A percentile compares a stretch with the other conserved stretches of the same genome.
Conservation (phyloP, 2,888 invertebrate species). For the Mesodorylaimus sp. region DNA sequence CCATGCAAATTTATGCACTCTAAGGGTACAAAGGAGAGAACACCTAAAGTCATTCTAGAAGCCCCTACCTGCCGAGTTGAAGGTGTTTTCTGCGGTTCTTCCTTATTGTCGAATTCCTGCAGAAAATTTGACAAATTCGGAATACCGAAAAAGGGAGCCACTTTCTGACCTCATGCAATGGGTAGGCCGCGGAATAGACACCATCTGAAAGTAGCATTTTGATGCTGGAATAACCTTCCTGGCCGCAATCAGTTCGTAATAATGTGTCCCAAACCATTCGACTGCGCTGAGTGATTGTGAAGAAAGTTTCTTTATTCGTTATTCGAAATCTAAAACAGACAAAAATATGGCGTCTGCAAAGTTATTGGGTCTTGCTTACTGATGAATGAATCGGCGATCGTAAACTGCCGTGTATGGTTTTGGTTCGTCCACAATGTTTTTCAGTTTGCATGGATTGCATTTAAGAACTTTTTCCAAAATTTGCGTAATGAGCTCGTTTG, state of each 20-base stretch:
- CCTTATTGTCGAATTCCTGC: no score
- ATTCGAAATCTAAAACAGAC: constrained; percentile 52
- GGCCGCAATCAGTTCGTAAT: no score
- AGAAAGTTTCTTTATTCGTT: constrained; percentile 64
- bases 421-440: no score
- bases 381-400: constrained; percentile 23
- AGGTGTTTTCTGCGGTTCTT: no score
- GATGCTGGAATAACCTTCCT: constrained; percentile 69
- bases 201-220: constrained; percentile 60
- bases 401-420: constrained; percentile 35
- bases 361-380: constrained; percentile 16
- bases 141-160: background rate
- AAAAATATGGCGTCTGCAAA: background rate
- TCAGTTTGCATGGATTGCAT: no score
- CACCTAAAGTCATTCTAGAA: no score
- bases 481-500: no score
- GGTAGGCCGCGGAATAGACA: constrained; percentile 63
- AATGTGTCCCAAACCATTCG: constrained; percentile 76
- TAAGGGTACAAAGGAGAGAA: no score
- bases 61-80: no score
- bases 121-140: no score
- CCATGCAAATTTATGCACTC: no score
- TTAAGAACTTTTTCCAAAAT: no score
- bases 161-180: constrained; percentile 66
- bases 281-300: constrained; percentile 68